Evolutionary conservation across 2,797 vertebrate species (phyloP).

Genomic region (Cheirogaleus major): DNA sequence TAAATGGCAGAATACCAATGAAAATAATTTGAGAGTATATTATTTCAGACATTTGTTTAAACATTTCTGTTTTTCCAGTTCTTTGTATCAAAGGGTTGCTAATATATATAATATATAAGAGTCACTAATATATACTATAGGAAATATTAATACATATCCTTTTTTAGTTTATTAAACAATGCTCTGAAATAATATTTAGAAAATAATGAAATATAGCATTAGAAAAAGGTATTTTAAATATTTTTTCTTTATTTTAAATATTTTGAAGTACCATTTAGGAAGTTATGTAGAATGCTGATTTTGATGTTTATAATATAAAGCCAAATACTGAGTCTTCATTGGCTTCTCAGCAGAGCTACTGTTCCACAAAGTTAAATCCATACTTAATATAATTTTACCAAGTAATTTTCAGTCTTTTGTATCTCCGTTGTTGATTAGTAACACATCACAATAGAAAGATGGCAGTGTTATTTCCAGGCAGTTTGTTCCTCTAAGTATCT

Average conservation of each 20-base stretch:
- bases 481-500: slow-evolving; percentile 37
- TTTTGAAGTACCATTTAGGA: slow-evolving; percentile 23
- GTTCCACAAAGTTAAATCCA: neutral
- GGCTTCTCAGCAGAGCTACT: slow-evolving; percentile 26
- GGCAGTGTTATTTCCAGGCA: slow-evolving; percentile 42
- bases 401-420: slow-evolving; percentile 17
- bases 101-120: too few relatives aligned
- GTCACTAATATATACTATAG: neutral
- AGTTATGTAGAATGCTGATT: neutral
- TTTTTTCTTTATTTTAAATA: slow-evolving; percentile 31
- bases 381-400: neutral
- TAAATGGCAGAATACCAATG: neutral
- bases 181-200: slow-evolving; percentile 19
- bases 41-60: slow-evolving; percentile 5
- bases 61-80: neutral
- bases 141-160: neutral
- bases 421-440: slow-evolving; percentile 9
- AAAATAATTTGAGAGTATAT: slow-evolving; percentile 12
- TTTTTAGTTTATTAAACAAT: slow-evolving; percentile 11
- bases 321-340: neutral
- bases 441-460: slow-evolving; percentile 34
- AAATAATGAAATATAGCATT: neutral
- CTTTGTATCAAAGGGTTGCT: neutral
- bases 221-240: neutral
- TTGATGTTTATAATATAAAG: slow-evolving; percentile 7